Evolutionary conservation across 1,140 invertebrate species (phyloP).

Genomic region (Camponotus pennsylvanicus): DNA sequence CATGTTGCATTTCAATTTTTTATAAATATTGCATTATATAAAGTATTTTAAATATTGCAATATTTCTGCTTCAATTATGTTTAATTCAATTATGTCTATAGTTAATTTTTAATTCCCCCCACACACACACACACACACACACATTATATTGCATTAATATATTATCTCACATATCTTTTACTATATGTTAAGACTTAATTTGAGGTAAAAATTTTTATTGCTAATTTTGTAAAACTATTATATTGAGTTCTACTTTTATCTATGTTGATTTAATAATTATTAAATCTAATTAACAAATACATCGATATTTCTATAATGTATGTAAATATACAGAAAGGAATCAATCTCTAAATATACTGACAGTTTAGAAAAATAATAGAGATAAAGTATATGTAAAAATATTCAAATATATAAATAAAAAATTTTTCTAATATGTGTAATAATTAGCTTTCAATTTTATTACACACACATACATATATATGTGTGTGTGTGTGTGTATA

Average conservation of each 20-base stretch:
- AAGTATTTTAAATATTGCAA: slow-evolving; percentile 5
- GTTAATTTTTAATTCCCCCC: not conserved
- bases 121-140: too few relatives aligned
- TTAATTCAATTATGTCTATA: not conserved
- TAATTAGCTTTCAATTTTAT: not conserved
- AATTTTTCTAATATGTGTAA: not conserved
- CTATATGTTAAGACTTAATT: not conserved
- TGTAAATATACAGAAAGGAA: slow-evolving; percentile 8
- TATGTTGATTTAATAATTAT: not conserved
- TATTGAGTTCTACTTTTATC: not conserved
- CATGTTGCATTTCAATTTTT: not conserved
- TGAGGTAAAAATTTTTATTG: not conserved
- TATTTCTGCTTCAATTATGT: not conserved
- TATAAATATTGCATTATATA: slow-evolving; percentile 2
- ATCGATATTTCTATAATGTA: not conserved
- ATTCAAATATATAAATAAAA: not conserved
- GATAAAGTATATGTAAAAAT: not conserved
- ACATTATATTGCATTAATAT: not conserved
- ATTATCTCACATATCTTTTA: not conserved
- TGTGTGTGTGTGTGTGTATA: too few relatives aligned
- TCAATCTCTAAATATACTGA: not conserved
- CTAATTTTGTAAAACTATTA: not conserved
- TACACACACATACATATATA: not conserved
- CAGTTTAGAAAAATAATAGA: not conserved
- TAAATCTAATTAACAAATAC: slow-evolving; percentile 1